Percentiles rank a stretch among this genome's conserved stretches.
Conservation (phyloP, 2,113 vertebrate species). For the Brachirus orientalis region DNA sequence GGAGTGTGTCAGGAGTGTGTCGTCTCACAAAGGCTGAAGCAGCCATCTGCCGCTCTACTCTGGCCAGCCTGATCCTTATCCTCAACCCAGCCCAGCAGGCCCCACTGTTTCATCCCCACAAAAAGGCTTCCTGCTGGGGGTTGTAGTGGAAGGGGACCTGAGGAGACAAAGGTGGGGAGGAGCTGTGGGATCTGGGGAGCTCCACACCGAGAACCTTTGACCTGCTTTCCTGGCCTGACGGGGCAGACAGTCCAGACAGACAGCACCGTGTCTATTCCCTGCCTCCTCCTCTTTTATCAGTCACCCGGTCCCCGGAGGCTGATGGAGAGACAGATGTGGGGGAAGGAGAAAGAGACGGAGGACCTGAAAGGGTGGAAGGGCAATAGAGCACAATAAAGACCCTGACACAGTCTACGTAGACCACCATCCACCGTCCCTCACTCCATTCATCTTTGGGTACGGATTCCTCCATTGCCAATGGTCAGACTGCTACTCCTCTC, state of each 20-base stretch:
- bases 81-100: constrained; percentile 67
- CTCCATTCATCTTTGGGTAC: constrained; percentile 63
- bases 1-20: constrained; percentile 71
- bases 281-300: constrained; percentile 69
- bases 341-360: constrained; percentile 44
- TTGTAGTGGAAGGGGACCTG: not conserved
- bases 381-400: constrained; percentile 76
- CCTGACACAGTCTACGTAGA: constrained; percentile 67
- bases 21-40: constrained; percentile 85
- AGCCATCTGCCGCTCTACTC: constrained; percentile 89
- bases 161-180: constrained; percentile 60
- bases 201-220: constrained; percentile 65
- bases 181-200: constrained; percentile 47
- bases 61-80: constrained; percentile 75
- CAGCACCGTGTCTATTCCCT: constrained; percentile 65
- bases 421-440: constrained; percentile 57
- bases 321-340: constrained; percentile 43
- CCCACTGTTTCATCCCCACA: constrained; percentile 70
- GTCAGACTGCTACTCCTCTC: constrained; percentile 57
- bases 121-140: constrained; percentile 66
- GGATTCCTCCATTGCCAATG: constrained; percentile 68
- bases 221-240: constrained; percentile 55
- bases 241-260: constrained; percentile 73
- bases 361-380: constrained; percentile 60
- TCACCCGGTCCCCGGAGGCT: constrained; percentile 67